Conservation (phyloP, 2,113 vertebrate genomes). For the Lontra canadensis region DNA sequence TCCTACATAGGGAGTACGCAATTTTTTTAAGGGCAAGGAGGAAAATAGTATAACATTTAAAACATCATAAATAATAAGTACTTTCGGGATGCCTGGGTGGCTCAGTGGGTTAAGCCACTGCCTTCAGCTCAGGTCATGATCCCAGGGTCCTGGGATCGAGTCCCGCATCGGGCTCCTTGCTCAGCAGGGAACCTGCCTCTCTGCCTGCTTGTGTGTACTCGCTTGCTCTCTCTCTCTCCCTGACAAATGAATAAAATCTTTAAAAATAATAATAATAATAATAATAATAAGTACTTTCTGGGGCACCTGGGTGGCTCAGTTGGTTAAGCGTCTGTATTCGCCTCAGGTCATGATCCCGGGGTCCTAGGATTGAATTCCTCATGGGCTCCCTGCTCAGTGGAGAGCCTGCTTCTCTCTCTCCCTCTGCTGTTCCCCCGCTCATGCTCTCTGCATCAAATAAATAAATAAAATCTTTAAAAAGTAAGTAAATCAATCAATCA, state of each 20-base stretch:
- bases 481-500: background rate
- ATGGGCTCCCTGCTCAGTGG: background rate
- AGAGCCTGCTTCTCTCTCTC: background rate
- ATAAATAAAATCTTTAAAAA: background rate
- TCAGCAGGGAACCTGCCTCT: background rate
- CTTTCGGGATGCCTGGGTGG: background rate
- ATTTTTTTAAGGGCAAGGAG: background rate
- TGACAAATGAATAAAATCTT: too few relatives aligned
- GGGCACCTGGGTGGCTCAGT: background rate
- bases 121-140: background rate
- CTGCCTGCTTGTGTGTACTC: too few relatives aligned
- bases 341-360: background rate
- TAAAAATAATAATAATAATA: too few relatives aligned
- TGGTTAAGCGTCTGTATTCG: background rate
- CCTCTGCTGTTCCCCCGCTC: background rate
- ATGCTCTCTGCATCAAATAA: background rate
- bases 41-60: background rate
- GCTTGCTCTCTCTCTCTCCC: too few relatives aligned
- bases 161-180: background rate
- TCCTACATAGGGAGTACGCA: background rate
- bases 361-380: background rate
- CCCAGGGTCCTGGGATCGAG: background rate
- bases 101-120: background rate
- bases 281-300: background rate
- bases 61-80: slow-evolving; percentile 2